These are phyloP conservation scores for Hyles vespertilio DNA, from an alignment of 1,140 invertebrate species.

Conservation along the genomic window DNA sequence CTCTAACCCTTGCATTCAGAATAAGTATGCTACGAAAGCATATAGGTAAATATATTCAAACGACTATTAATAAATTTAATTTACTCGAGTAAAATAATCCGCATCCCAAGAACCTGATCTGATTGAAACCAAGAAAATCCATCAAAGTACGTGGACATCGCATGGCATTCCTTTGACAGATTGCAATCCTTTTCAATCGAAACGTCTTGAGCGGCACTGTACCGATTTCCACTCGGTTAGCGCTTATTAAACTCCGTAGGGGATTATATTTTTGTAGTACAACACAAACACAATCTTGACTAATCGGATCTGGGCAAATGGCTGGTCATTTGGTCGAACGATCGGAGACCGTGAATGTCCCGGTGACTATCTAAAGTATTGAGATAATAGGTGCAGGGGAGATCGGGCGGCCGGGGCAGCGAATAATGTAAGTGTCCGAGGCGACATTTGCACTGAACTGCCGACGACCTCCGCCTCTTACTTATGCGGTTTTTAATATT, in stretches of 20 bases:
- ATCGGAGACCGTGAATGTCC: conserved; percentile 55
- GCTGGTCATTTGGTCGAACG: conserved; percentile 64
- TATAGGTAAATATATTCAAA: conserved; percentile 1
- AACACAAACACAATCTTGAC: conserved; percentile 69
- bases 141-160: conserved; percentile 39
- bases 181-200: conserved; percentile 61
- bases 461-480: conserved; percentile 70
- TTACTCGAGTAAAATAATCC: conserved; percentile 59
- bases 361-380: conserved; percentile 72
- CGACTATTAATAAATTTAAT: conserved; percentile 4
- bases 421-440: conserved; percentile 71
- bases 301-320: conserved; percentile 72
- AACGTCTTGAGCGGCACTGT: conserved; percentile 35
- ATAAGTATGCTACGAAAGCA: too few relatives aligned
- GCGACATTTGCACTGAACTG: conserved; percentile 73
- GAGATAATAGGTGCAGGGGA: conserved; percentile 68
- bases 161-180: conserved; percentile 50
- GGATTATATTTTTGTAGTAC: conserved; percentile 70
- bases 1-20: too few relatives aligned
- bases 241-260: conserved; percentile 27
- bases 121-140: conserved; percentile 62
- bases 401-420: conserved; percentile 32
- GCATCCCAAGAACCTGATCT: conserved; percentile 35
- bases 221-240: conserved; percentile 30
- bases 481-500: conserved; percentile 76